Percentiles rank a stretch among this genome's conserved stretches.
phyloP scores from a whole-genome alignment of 2,888 invertebrate species.

The Bombylius major region DNA sequence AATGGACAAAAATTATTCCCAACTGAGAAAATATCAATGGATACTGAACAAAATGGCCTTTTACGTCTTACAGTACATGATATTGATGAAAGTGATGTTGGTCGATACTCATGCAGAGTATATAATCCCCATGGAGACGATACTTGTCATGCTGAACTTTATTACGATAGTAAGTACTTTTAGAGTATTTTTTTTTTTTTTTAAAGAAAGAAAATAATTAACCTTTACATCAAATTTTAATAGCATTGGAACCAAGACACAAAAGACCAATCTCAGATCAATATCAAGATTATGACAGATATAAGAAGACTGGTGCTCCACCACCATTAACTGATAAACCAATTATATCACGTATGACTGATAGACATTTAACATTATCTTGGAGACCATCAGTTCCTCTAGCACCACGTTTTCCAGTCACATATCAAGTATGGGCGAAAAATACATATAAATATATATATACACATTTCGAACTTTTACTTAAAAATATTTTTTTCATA shows the following conservation, averaged over 20 bases:
- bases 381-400: slow-evolving; percentile 91
- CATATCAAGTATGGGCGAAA: slow-evolving; percentile 57
- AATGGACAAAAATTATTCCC: slow-evolving; percentile 68
- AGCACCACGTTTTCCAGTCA: slow-evolving; percentile 77
- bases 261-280: slow-evolving; percentile 62
- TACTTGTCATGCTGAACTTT: slow-evolving; percentile 62
- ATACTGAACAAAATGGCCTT: slow-evolving; percentile 57
- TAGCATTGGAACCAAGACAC: slow-evolving; percentile 52
- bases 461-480: no score
- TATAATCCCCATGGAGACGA: slow-evolving; percentile 77
- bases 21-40: slow-evolving; percentile 69
- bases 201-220: not conserved
- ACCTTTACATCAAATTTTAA: not conserved
- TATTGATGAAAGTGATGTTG: slow-evolving; percentile 68
- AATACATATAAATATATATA: not conserved
- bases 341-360: slow-evolving; percentile 85
- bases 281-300: slow-evolving; percentile 72
- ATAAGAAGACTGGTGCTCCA: slow-evolving; percentile 70
- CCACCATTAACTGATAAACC: slow-evolving; percentile 82
- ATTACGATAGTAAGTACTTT: slow-evolving; percentile 54
- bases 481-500: not conserved
- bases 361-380: slow-evolving; percentile 72
- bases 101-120: slow-evolving; percentile 70
- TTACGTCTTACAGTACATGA: slow-evolving; percentile 68
- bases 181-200: not conserved